Conservation (phyloP, 1,140 invertebrate genomes). For the Diabrotica undecimpunctata region DNA sequence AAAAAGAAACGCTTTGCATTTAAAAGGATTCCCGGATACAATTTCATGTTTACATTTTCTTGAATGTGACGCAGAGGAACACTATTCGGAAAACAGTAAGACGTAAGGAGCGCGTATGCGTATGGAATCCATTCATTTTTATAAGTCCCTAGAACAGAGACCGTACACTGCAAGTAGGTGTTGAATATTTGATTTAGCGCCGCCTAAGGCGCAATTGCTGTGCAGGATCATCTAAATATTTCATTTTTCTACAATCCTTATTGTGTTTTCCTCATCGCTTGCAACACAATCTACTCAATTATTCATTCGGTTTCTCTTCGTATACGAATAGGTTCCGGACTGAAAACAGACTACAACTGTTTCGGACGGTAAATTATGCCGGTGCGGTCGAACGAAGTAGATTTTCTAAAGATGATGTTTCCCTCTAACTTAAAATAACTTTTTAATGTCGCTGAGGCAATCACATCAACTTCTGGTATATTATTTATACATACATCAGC, state of each 20-base stretch:
- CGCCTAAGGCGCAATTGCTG: constrained; percentile 17
- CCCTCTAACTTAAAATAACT: no score
- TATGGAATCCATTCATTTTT: constrained; percentile 16
- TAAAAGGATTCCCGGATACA: constrained; percentile 3
- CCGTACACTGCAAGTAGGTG: constrained; percentile 7
- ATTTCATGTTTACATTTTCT: constrained; percentile 11
- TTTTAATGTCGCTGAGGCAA: no score
- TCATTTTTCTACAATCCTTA: constrained; percentile 18
- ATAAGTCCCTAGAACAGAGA: constrained; percentile 1
- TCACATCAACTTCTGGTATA: no score
- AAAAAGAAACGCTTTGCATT: constrained; percentile 6
- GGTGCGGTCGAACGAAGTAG: no score
- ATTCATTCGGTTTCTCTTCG: constrained; percentile 8
- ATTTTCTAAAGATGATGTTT: no score
- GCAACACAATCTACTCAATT: constrained; percentile 15
- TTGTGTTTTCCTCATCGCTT: constrained; percentile 18
- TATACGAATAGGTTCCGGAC: neutral
- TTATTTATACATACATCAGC: no score
- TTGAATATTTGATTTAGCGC: constrained; percentile 19
- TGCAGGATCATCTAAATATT: constrained; percentile 17
- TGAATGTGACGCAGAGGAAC: constrained; percentile 5
- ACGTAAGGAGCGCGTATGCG: neutral
- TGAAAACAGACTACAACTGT: neutral
- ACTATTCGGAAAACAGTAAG: neutral
- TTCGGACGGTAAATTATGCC: neutral